Percentiles rank a stretch among this genome's conserved stretches.
These are phyloP conservation scores for Acrocephalus arundinaceus DNA, from an alignment of 2,113 vertebrate genomes.

Conservation along the genomic window DNA sequence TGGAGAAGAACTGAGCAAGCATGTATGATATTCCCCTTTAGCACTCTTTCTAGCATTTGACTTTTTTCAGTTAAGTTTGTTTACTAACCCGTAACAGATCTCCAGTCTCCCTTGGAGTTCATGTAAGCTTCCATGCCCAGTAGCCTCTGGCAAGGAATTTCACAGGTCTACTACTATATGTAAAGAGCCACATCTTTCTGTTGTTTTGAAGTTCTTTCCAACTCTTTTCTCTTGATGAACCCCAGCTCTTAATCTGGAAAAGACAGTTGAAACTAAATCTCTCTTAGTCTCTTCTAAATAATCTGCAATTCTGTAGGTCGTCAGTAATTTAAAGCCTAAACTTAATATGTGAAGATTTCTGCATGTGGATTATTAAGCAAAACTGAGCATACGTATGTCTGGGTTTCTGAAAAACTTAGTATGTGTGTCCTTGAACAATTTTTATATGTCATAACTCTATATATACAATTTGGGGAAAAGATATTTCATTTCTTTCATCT, in stretches of 20 bases:
- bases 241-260: neutral
- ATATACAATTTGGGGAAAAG: neutral
- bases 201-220: neutral
- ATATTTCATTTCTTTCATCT: neutral
- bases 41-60: neutral
- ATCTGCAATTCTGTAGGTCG: neutral
- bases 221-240: neutral
- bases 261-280: neutral
- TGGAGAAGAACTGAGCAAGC: neutral
- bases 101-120: neutral
- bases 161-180: neutral
- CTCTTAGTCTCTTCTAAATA: neutral
- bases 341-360: neutral
- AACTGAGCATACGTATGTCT: neutral
- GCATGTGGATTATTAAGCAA: neutral
- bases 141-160: neutral
- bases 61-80: neutral
- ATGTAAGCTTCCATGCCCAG: neutral
- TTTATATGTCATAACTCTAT: neutral
- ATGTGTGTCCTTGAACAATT: neutral
- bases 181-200: neutral
- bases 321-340: neutral
- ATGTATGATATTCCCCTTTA: neutral
- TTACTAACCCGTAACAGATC: neutral
- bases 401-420: neutral